phyloP scores from a whole-genome alignment of 35 echinoderm and acorn worm species.

The Lytechinus pictus region DNA sequence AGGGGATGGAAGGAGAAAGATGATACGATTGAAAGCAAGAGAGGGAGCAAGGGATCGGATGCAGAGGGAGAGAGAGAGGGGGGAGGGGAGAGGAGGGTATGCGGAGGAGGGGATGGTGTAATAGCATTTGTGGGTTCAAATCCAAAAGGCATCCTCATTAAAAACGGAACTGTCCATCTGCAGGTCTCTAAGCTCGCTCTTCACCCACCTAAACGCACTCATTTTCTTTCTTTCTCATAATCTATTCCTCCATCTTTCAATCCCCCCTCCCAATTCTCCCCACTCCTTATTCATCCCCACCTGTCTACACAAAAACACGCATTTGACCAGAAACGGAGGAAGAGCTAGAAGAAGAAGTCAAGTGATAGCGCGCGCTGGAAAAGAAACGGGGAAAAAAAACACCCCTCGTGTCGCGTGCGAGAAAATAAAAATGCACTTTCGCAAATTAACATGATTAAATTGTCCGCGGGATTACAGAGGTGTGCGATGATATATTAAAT shows the following conservation, averaged over 20 bases:
- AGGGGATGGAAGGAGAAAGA: not conserved
- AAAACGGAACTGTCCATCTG: not conserved
- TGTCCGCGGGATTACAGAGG: conserved; percentile 49
- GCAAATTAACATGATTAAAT: conserved; percentile 57
- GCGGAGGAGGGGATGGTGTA: too few relatives aligned
- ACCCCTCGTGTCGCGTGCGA: conserved; percentile 9
- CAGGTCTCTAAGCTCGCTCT: not conserved
- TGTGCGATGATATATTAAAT: conserved; percentile 52
- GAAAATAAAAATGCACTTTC: conserved; percentile 59
- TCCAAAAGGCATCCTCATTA: not conserved
- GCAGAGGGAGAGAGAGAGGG: not conserved
- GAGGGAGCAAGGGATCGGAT: not conserved
- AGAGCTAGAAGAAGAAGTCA: not conserved
- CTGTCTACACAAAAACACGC: not conserved
- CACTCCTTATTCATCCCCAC: not conserved
- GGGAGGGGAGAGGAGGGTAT: not conserved
- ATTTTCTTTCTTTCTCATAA: not conserved
- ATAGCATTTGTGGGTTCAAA: not conserved
- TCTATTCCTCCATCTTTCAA: not conserved
- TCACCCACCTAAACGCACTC: not conserved
- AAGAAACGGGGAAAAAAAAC: not conserved
- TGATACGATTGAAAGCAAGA: not conserved
- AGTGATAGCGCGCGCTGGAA: not conserved
- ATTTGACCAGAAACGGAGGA: not conserved
- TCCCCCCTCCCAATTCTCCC: not conserved